Evolutionary conservation across 2,797 vertebrate species (phyloP).

Genomic region (Rhinophrynus dorsalis): DNA sequence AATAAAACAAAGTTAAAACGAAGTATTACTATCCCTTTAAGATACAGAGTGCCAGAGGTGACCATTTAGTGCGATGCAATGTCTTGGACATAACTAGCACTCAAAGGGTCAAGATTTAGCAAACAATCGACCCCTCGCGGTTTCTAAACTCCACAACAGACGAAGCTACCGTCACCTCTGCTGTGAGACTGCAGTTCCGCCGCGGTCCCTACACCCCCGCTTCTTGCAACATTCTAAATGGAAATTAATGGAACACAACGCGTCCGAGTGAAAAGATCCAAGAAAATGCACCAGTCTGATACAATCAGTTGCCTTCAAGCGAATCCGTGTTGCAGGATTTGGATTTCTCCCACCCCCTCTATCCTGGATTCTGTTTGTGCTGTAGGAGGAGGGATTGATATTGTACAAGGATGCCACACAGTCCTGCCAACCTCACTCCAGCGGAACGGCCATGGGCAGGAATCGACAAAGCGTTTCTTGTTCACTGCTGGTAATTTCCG

Average conservation of each 20-base stretch:
- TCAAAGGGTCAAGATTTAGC: too few relatives aligned
- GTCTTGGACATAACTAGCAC: too few relatives aligned
- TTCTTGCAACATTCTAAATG: neutral
- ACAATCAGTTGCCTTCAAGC: neutral
- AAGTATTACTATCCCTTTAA: too few relatives aligned
- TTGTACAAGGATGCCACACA: neutral
- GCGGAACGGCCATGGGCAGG: slow-evolving; percentile 50
- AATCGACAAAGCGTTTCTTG: slow-evolving; percentile 40
- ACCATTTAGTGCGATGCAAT: too few relatives aligned
- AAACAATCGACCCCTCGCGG: too few relatives aligned
- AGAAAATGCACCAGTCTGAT: neutral
- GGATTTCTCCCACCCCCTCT: neutral
- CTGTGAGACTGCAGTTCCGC: neutral
- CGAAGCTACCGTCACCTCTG: too few relatives aligned
- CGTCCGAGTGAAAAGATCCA: neutral
- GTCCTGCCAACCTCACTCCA: slow-evolving; percentile 1
- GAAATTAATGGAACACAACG: neutral
- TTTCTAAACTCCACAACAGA: too few relatives aligned
- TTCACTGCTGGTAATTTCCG: slow-evolving; percentile 93
- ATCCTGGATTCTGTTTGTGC: neutral
- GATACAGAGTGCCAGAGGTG: too few relatives aligned
- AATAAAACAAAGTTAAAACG: too few relatives aligned
- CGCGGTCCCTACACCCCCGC: neutral
- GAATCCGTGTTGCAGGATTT: neutral
- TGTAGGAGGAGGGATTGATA: neutral